Conservation (phyloP, 2,113 vertebrate species). For the Formicarius rufipectus region DNA sequence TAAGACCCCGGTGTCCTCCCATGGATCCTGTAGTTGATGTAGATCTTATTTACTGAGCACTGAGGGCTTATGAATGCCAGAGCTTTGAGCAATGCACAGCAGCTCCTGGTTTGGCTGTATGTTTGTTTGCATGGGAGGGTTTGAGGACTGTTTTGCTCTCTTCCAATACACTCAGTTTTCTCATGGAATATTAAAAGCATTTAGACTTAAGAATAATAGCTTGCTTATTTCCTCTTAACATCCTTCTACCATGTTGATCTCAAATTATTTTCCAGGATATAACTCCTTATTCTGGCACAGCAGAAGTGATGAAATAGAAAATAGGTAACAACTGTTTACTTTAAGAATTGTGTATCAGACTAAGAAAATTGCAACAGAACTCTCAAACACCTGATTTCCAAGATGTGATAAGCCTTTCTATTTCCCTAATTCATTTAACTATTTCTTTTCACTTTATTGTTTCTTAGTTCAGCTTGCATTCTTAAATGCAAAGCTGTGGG, state of each 20-base stretch:
- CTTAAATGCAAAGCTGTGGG: neutral
- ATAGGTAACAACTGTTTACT: neutral
- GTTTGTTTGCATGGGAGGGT: neutral
- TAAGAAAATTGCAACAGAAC: neutral
- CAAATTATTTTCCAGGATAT: neutral
- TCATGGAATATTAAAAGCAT: neutral
- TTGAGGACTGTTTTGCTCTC: neutral
- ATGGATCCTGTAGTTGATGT: accelerated
- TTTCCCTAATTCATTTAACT: neutral
- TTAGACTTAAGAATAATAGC: neutral
- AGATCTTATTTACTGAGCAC: neutral
- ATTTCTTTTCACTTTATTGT: neutral
- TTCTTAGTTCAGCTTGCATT: neutral
- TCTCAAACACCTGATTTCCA: neutral
- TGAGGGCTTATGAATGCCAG: neutral
- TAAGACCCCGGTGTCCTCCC: neutral
- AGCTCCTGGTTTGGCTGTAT: neutral
- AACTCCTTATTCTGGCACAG: neutral
- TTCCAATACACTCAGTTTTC: neutral
- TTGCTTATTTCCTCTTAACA: neutral
- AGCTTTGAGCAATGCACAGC: neutral
- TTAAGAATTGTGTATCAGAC: neutral
- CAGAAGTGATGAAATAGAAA: neutral
- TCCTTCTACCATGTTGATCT: neutral
- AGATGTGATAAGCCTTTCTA: neutral